Base-by-base conservation (phyloP, 2,113 vertebrate genomes). In the Pteruthius melanotis region DNA sequence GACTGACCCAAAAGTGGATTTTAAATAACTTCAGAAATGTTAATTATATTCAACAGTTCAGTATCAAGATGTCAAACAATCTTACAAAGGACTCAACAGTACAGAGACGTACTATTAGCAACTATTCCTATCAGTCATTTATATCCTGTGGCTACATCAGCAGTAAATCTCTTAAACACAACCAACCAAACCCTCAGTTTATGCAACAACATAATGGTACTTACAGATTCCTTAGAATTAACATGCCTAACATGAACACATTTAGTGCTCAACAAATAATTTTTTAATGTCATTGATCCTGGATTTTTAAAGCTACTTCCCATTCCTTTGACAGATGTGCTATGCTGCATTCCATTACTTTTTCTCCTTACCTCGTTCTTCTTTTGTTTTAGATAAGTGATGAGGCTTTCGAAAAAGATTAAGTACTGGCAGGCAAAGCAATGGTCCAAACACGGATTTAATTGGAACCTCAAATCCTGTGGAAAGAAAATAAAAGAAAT, bases 321-420 rank as follows among this genome's bases (percentile, higher is more conserved):
- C 9, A 9, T 93, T 97, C 87, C 81, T 97, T 95, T 98, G 97
- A 98, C 96, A 96, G 97, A 98, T 98, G 92, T 93, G 92, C 96
- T 97, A 86, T 87, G 90, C 87, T 97, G 95, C 89, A 98, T 98
- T 98, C 98, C 96, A 98, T 98, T 98, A 96, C 88, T 94, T 98
- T 97, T 94, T 94, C 71, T 96, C 72, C 96, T 97, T 97, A 98
- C 92, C 95, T 98, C 33, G 50, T 97, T 98, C 93, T 97, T 97
- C 96, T 97, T 97, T 98, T 97, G 95, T 97, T 98, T 96, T 93
- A 95, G 96, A 96, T 98, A 98, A 98, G 79, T 90, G 96, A 97
- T 98, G 97, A 98, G 76, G 88, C 93, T 96, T 97, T 98, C n/a
- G 11, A 79, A 86, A 79, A 97, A 98, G 98, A 98, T 98, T 97